phyloP scores from a whole-genome alignment of 2,797 vertebrate species.

The Lagodon rhomboides region DNA sequence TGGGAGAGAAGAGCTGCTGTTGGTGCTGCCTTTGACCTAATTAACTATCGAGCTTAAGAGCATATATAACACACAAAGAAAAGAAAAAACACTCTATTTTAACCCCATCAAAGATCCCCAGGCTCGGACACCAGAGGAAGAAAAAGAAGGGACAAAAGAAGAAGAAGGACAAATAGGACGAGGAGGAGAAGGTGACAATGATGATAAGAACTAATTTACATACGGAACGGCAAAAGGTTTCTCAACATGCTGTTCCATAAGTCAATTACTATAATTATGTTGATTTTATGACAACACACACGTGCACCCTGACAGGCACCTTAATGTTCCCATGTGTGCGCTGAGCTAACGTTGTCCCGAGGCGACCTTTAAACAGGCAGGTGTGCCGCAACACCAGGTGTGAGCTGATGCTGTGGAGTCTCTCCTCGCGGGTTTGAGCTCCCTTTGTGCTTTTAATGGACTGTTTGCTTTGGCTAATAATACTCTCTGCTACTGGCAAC shows the following conservation, averaged over 20 bases:
- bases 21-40: too few species aligned
- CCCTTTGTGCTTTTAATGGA: constrained; percentile 58
- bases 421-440: constrained; percentile 28
- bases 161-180: too few species aligned
- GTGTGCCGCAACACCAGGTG: background rate
- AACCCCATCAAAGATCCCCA: background rate
- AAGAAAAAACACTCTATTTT: background rate
- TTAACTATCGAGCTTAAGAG: too few species aligned
- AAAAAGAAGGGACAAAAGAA: background rate
- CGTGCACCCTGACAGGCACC: background rate
- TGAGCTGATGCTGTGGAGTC: constrained; percentile 10
- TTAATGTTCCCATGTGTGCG: background rate
- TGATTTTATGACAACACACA: background rate
- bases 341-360: background rate
- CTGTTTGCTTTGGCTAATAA: constrained; percentile 52
- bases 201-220: background rate
- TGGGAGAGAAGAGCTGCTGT: too few species aligned
- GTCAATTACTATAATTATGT: too few species aligned
- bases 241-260: too few species aligned
- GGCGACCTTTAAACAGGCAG: background rate
- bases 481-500: constrained; percentile 38
- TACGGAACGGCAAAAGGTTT: too few species aligned
- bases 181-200: background rate
- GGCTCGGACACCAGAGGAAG: background rate
- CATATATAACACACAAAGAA: background rate